Conservation (phyloP, 2,888 invertebrate species). For the Drosophila mayaguana region DNA sequence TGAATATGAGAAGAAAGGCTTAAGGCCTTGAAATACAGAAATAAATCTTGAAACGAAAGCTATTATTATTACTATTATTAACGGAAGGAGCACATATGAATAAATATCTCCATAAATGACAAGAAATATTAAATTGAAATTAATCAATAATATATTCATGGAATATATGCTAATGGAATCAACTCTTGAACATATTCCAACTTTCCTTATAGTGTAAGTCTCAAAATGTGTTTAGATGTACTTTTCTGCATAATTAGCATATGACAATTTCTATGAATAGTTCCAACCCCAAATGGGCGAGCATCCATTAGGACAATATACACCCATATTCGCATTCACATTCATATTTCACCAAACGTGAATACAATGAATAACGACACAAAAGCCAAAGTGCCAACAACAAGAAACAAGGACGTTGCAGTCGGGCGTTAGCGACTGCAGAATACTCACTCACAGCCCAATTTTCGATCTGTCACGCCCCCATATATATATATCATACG, state of each 20-base stretch:
- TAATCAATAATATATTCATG: no score
- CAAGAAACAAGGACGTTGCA: conserved; percentile 7
- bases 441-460: no score
- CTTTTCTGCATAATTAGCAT: conserved; percentile 65
- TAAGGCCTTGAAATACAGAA: background rate
- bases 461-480: no score
- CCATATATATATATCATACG: no score
- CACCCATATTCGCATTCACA: conserved; percentile 13
- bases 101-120: no score
- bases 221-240: background rate
- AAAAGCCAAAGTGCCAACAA: conserved; percentile 69
- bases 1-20: background rate
- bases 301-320: conserved; percentile 61
- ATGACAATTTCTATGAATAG: conserved; percentile 50
- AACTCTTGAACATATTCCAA: background rate
- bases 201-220: background rate
- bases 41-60: background rate
- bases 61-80: no score
- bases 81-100: no score
- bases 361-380: conserved; percentile 82
- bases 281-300: conserved; percentile 35
- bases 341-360: conserved; percentile 55
- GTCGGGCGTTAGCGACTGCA: no score
- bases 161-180: background rate
- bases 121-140: no score